phyloP scores from a whole-genome alignment of 2,888 invertebrate species.

The Belgica antarctica region DNA sequence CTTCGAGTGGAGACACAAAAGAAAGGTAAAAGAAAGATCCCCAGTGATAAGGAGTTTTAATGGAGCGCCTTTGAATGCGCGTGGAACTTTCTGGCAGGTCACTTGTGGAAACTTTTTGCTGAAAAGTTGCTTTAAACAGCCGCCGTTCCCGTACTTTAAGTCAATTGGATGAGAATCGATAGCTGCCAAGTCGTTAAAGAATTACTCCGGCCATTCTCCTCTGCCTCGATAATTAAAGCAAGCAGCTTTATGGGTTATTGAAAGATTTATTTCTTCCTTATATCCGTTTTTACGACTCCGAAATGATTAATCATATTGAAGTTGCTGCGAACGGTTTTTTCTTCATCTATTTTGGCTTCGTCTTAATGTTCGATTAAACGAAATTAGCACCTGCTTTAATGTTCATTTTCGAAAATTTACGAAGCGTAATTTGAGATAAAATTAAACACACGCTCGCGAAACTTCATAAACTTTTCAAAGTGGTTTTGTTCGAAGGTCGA shows the following conservation, averaged over 20 bases:
- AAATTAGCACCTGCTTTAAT: background rate
- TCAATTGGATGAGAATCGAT: slow-evolving; percentile 31
- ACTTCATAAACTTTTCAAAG: background rate
- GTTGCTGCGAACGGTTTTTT: slow-evolving; percentile 1
- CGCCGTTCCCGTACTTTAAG: no score
- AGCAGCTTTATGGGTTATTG: slow-evolving; percentile 36
- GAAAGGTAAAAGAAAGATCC: background rate
- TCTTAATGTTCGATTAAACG: background rate
- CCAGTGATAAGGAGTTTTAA: slow-evolving; percentile 34
- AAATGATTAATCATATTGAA: background rate
- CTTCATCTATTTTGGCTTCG: background rate
- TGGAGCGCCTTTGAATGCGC: slow-evolving; percentile 39
- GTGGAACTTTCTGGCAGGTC: no score
- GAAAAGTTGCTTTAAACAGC: background rate
- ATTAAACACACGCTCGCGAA: no score
- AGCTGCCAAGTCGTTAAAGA: background rate
- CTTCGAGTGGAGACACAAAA: slow-evolving; percentile 38
- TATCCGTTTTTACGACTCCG: background rate
- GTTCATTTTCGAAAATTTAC: background rate
- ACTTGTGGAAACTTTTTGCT: no score
- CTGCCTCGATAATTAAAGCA: slow-evolving; percentile 41
- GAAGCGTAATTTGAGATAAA: background rate
- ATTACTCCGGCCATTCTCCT: slow-evolving; percentile 6
- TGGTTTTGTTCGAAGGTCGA: background rate
- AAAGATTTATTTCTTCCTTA: slow-evolving; percentile 23